Conservation (phyloP, 2,888 invertebrate species). For the Oxystoma pomonae region DNA sequence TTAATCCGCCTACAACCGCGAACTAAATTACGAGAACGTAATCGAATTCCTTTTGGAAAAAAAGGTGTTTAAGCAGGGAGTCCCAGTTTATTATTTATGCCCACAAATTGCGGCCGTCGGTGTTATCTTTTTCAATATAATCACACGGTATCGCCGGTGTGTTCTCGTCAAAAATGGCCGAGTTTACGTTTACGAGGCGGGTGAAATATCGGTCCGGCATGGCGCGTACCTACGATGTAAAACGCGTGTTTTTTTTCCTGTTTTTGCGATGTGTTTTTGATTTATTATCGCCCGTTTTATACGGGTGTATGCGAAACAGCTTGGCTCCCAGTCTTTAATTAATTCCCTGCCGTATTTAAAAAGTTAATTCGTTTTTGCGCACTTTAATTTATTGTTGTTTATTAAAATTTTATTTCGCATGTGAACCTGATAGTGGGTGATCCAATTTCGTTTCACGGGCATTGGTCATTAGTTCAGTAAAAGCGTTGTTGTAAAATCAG, state of each 20-base stretch:
- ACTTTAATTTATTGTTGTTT: too few relatives aligned
- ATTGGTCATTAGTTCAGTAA: too few relatives aligned
- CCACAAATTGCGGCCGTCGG: slow-evolving; percentile 17
- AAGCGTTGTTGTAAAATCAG: too few relatives aligned
- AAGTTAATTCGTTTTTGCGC: too few relatives aligned
- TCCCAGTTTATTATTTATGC: slow-evolving; percentile 26
- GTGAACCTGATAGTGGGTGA: too few relatives aligned
- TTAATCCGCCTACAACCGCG: too few relatives aligned
- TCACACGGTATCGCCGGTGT: slow-evolving; percentile 13
- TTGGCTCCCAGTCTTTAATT: too few relatives aligned
- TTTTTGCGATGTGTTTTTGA: background rate
- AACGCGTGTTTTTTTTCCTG: background rate
- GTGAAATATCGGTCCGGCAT: background rate
- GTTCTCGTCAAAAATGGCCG: background rate
- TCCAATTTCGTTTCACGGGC: too few relatives aligned
- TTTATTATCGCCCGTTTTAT: background rate
- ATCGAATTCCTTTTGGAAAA: slow-evolving; percentile 43
- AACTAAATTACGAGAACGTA: too few relatives aligned
- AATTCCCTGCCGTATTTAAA: too few relatives aligned
- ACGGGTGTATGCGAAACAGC: too few relatives aligned
- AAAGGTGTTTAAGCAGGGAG: slow-evolving; percentile 42
- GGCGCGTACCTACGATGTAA: background rate
- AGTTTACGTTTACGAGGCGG: background rate
- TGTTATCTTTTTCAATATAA: slow-evolving; percentile 18
- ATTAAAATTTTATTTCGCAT: too few relatives aligned